Conservation (phyloP, 2,888 invertebrate species). For the Himalopsyche anomala region DNA sequence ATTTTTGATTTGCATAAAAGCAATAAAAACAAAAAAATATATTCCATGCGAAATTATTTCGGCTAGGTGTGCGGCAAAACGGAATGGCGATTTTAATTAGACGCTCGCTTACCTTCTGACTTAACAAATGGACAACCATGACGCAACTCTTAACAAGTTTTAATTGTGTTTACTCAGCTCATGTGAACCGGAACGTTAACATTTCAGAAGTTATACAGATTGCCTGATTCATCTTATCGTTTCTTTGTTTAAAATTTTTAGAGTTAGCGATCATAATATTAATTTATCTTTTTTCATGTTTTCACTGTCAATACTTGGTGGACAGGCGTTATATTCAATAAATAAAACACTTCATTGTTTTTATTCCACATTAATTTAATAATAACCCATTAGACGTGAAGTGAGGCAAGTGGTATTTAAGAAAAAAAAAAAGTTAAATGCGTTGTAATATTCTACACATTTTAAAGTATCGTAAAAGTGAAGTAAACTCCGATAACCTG, state of each 20-base stretch:
- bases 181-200: constrained; percentile 8
- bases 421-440: too few relatives aligned
- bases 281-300: too few relatives aligned
- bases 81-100: not conserved
- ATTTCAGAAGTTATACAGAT: not conserved
- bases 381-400: too few relatives aligned
- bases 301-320: too few relatives aligned
- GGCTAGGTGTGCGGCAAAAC: not conserved
- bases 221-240: not conserved
- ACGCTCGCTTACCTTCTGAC: not conserved
- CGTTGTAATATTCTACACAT: too few relatives aligned
- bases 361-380: too few relatives aligned
- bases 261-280: not conserved
- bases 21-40: not conserved
- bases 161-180: not conserved
- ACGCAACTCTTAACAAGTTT: not conserved
- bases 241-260: not conserved
- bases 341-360: too few relatives aligned
- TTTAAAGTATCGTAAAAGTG: too few relatives aligned
- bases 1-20: not conserved
- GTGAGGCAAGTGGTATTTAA: too few relatives aligned
- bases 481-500: too few relatives aligned
- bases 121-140: not conserved
- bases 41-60: not conserved
- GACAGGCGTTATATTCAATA: too few relatives aligned